A percentile compares a stretch with the other conserved stretches of the same genome.
Evolutionary conservation across 2,113 vertebrate species (phyloP).

Genomic region (Prinia subflava): DNA sequence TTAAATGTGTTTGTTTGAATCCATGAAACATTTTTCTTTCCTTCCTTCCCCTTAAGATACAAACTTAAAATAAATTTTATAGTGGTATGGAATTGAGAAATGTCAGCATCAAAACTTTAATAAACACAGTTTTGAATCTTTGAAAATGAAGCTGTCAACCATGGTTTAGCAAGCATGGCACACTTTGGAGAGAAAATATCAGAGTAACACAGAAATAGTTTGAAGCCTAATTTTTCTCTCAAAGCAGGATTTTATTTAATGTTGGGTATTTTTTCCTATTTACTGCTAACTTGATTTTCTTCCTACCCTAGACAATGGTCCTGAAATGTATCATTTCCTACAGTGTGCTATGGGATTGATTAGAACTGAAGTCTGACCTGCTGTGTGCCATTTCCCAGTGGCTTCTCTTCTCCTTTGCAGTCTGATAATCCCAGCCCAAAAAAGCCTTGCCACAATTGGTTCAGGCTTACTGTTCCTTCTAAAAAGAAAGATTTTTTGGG

Average conservation of each 20-base stretch:
- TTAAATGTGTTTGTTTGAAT: background rate
- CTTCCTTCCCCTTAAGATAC: background rate
- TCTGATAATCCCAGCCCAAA: background rate
- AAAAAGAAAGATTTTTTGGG: background rate
- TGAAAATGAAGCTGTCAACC: background rate
- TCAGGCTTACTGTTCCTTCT: background rate
- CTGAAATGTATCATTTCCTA: background rate
- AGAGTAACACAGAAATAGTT: background rate
- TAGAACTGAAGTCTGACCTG: background rate
- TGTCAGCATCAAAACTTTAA: background rate
- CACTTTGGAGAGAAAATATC: background rate
- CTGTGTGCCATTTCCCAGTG: background rate
- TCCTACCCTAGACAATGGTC: background rate
- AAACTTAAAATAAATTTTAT: background rate
- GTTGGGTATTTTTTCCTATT: background rate
- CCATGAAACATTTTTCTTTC: background rate
- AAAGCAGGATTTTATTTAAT: background rate
- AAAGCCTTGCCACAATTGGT: background rate
- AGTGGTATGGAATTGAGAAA: background rate
- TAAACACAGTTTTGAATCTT: background rate
- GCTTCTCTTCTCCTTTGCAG: background rate
- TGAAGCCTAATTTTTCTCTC: accelerated
- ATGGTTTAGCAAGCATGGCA: background rate
- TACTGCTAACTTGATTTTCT: background rate
- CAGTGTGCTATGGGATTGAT: background rate